Evolutionary conservation across 2,113 vertebrate genomes (phyloP).

Genomic region (Pandion haliaetus): DNA sequence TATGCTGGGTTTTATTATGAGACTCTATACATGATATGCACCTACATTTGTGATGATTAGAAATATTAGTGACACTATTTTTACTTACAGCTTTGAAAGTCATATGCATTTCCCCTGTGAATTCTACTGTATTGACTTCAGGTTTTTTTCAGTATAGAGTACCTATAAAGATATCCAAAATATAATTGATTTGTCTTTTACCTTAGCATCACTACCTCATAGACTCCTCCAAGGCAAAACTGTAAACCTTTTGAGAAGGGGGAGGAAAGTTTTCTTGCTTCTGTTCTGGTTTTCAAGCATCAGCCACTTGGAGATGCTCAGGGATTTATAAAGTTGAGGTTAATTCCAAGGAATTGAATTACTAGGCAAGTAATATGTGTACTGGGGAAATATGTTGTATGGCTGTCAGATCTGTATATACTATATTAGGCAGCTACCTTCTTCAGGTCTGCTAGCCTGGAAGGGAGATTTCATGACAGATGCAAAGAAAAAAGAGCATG

Average conservation of each 20-base stretch:
- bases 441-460: not conserved
- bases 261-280: not conserved
- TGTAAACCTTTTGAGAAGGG: not conserved
- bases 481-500: not conserved
- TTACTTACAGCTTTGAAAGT: not conserved
- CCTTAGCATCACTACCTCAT: not conserved
- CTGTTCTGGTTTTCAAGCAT: not conserved
- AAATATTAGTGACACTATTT: not conserved
- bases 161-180: not conserved
- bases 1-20: not conserved
- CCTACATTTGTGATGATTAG: not conserved
- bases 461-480: not conserved
- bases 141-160: not conserved
- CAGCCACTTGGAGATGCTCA: not conserved
- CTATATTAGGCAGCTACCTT: not conserved
- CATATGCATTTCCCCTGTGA: not conserved
- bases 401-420: not conserved
- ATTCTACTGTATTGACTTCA: not conserved
- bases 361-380: not conserved
- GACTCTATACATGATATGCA: too few relatives aligned
- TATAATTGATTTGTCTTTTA: not conserved
- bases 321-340: not conserved
- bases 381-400: not conserved
- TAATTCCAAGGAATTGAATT: not conserved
- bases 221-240: not conserved